Percentiles rank a stretch among this genome's conserved stretches.
These are phyloP conservation scores for Iphiclides podalirius DNA, from an alignment of 2,888 invertebrate genomes.

Conservation along the genomic window DNA sequence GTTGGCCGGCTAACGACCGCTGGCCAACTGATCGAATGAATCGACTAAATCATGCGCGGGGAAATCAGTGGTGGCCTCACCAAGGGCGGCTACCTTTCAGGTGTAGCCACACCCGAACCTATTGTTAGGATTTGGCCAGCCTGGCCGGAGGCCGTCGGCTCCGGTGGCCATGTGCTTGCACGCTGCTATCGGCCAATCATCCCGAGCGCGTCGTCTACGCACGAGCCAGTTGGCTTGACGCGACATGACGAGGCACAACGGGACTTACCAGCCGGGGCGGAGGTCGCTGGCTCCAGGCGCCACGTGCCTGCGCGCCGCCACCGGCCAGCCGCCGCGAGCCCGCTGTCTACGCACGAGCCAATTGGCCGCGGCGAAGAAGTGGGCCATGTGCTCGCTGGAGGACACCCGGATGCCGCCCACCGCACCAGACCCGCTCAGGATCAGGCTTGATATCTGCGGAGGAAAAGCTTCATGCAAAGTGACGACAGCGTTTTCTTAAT, in stretches of 20 bases:
- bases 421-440: constrained; percentile 85
- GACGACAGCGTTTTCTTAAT: too few relatives aligned
- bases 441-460: constrained; percentile 80
- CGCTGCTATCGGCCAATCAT: constrained; percentile 97
- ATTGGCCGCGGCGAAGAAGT: constrained; percentile 94
- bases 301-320: constrained; percentile 91
- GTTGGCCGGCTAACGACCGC: too few relatives aligned
- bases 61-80: constrained; percentile 69
- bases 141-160: constrained; percentile 88
- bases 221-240: constrained; percentile 98
- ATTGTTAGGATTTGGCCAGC: too few relatives aligned
- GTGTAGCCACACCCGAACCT: too few relatives aligned
- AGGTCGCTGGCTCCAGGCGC: constrained; percentile 88
- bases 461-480: background rate
- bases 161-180: constrained; percentile 88
- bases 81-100: too few relatives aligned
- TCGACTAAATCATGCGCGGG: too few relatives aligned
- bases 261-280: constrained; percentile 88
- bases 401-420: constrained; percentile 89
- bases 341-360: constrained; percentile 96
- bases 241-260: too few relatives aligned
- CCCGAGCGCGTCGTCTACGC: constrained; percentile 87
- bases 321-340: constrained; percentile 92
- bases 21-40: too few relatives aligned
- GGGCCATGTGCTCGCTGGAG: constrained; percentile 91